Evolutionary conservation across 2,797 vertebrate genomes (phyloP).

Genomic region (Enteromius treurensis): DNA sequence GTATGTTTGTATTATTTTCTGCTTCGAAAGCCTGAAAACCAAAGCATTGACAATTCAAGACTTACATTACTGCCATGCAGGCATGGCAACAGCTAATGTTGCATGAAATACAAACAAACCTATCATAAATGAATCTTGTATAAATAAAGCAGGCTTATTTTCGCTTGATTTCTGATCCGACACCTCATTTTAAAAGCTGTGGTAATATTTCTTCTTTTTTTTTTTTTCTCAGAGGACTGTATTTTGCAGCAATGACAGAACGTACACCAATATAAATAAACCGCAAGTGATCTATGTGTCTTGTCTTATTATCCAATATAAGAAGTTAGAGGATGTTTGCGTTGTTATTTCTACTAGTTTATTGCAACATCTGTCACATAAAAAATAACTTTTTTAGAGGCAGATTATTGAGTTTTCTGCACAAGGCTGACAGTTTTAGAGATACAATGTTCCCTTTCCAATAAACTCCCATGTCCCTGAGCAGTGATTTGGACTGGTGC

Average conservation of each 20-base stretch:
- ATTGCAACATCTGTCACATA: constrained; percentile 35
- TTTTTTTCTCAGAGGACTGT: not conserved
- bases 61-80: constrained; percentile 47
- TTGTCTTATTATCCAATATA: constrained; percentile 15
- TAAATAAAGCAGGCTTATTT: not conserved
- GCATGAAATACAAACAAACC: not conserved
- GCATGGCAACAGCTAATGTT: constrained; percentile 46
- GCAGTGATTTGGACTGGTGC: constrained; percentile 18
- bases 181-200: not conserved
- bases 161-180: not conserved
- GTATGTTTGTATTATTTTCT: constrained; percentile 7
- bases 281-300: not conserved
- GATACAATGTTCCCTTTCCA: constrained; percentile 32
- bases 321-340: constrained; percentile 6
- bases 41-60: constrained; percentile 19
- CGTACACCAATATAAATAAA: constrained; percentile 43
- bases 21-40: constrained; percentile 1
- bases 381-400: constrained; percentile 6
- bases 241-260: constrained; percentile 20
- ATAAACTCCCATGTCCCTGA: constrained; percentile 23
- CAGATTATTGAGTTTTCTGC: constrained; percentile 17
- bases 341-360: constrained; percentile 13
- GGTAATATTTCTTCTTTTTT: constrained; percentile 6
- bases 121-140: constrained; percentile 3
- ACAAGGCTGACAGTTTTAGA: constrained; percentile 30